A percentile compares a stretch with the other conserved stretches of the same genome.
Evolutionary conservation across 2,113 vertebrate species (phyloP).

Genomic region (Puffinus mauretanicus): DNA sequence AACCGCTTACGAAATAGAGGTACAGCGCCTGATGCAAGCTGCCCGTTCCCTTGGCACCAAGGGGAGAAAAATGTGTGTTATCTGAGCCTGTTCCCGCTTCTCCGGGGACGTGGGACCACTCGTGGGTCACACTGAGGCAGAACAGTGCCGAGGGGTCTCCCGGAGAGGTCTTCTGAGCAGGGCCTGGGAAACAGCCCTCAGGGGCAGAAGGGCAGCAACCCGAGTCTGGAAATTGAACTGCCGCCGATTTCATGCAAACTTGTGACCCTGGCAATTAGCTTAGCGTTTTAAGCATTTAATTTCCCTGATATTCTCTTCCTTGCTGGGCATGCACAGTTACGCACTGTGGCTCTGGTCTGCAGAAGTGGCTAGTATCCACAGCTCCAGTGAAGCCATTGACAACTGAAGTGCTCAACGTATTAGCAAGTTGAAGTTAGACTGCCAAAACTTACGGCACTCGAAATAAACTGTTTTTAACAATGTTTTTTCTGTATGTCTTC

Average conservation of each 20-base stretch:
- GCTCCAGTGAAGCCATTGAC: background rate
- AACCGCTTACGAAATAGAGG: accelerated
- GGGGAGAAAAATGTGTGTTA: accelerated
- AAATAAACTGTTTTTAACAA: background rate
- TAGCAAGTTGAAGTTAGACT: background rate
- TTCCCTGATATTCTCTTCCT: background rate
- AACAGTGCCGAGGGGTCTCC: background rate
- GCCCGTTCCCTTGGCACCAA: accelerated
- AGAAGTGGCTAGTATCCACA: background rate
- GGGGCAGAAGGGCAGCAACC: background rate
- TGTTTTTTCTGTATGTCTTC: background rate
- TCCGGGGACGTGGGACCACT: background rate
- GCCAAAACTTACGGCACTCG: background rate
- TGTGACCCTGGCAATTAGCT: background rate
- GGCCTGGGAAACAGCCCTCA: background rate
- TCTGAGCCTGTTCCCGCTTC: background rate
- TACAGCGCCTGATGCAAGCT: background rate
- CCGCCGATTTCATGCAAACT: background rate
- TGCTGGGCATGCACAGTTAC: background rate
- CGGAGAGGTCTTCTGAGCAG: no score
- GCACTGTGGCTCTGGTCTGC: background rate
- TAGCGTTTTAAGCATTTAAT: background rate
- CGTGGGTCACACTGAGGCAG: background rate
- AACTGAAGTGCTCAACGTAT: accelerated
- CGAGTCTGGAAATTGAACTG: background rate